Conservation (phyloP, 2,888 invertebrate species). For the Panzeria rudis region DNA sequence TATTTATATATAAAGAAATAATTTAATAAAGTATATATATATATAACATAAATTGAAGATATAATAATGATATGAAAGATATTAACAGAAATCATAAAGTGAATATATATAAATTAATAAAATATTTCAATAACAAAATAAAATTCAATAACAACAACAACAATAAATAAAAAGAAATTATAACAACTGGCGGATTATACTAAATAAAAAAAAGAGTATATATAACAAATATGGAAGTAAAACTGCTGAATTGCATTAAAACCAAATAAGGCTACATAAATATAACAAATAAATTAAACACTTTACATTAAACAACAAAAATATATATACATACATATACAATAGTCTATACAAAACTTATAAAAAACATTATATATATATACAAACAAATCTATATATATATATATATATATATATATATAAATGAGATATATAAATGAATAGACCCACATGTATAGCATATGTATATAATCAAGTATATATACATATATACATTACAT, state of each 20-base stretch:
- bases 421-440: slow-evolving; percentile 19
- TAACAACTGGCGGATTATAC: slow-evolving; percentile 53
- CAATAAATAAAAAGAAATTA: slow-evolving; percentile 36
- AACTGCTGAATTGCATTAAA: slow-evolving; percentile 71
- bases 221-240: slow-evolving; percentile 62
- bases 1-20: slow-evolving; percentile 75
- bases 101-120: slow-evolving; percentile 53
- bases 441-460: slow-evolving; percentile 52
- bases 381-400: slow-evolving; percentile 44
- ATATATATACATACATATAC: slow-evolving; percentile 67
- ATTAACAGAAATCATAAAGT: slow-evolving; percentile 43
- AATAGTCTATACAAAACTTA: slow-evolving; percentile 66
- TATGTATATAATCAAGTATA: slow-evolving; percentile 49
- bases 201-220: slow-evolving; percentile 34
- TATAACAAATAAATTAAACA: slow-evolving; percentile 58
- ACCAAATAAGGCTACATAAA: slow-evolving; percentile 67
- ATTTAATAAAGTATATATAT: slow-evolving; percentile 72
- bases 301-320: slow-evolving; percentile 61
- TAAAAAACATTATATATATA: slow-evolving; percentile 44
- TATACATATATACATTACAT: slow-evolving; percentile 44
- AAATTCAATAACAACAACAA: slow-evolving; percentile 54
- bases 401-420: slow-evolving; percentile 54
- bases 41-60: slow-evolving; percentile 52
- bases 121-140: slow-evolving; percentile 71
- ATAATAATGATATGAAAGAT: slow-evolving; percentile 73